Evolutionary conservation across 2,113 vertebrate genomes (phyloP).

Genomic region (Peromyscus leucopus): DNA sequence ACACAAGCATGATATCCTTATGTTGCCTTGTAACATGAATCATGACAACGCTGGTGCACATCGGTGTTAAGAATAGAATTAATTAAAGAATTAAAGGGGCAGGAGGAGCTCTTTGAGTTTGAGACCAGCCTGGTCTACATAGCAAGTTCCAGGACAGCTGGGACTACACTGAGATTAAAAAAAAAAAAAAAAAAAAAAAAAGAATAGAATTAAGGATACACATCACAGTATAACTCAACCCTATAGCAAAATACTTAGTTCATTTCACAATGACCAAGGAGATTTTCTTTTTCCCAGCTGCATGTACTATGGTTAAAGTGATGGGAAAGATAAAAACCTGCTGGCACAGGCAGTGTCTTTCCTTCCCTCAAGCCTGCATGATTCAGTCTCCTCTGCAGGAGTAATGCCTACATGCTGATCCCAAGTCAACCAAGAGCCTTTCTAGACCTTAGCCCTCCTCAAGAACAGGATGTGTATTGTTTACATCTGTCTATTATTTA

Average conservation of each 20-base stretch:
- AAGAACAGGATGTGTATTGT: neutral
- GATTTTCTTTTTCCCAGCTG: conserved; percentile 17
- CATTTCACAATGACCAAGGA: conserved; percentile 11
- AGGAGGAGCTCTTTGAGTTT: neutral
- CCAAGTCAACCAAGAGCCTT: neutral
- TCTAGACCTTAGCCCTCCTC: neutral
- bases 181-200: neutral
- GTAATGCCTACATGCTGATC: conserved; percentile 15
- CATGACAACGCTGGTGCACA: neutral
- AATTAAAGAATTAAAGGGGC: no score
- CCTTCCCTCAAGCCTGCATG: neutral
- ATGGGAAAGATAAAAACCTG: conserved; percentile 4
- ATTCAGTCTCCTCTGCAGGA: conserved; percentile 51
- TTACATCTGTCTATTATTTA: neutral
- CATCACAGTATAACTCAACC: conserved; percentile 16
- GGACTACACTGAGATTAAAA: neutral
- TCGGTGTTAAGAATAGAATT: conserved; percentile 23
- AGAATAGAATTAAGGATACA: conserved; percentile 20
- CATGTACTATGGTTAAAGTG: neutral
- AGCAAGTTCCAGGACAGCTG: neutral
- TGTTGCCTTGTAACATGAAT: neutral
- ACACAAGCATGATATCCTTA: neutral
- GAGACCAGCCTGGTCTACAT: neutral
- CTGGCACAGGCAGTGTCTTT: neutral
- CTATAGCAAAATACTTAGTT: neutral